Percentiles rank a stretch among this genome's conserved stretches.
phyloP scores from a whole-genome alignment of 2,888 invertebrate species.

The Odontomyia ornata region DNA sequence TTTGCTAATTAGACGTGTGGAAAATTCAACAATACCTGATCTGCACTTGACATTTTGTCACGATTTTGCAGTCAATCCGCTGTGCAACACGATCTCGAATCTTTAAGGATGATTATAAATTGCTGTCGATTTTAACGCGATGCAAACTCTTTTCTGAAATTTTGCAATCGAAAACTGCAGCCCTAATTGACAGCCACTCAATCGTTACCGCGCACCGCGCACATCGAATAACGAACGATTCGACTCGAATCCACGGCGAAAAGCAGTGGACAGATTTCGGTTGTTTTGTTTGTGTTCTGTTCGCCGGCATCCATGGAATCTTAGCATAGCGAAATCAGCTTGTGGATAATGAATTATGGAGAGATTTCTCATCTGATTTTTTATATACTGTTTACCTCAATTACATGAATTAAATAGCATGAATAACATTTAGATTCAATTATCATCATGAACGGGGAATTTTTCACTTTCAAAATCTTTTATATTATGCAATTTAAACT shows the following conservation, averaged over 20 bases:
- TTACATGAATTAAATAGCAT: no score
- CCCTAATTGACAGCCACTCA: constrained; percentile 14
- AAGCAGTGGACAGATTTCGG: background rate
- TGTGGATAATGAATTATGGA: no score
- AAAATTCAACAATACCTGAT: constrained; percentile 25
- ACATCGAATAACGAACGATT: background rate
- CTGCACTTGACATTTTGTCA: constrained; percentile 36
- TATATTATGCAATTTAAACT: no score
- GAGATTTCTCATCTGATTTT: no score
- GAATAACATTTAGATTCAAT: no score
- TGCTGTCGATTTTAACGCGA: background rate
- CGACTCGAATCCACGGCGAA: background rate
- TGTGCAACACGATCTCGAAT: background rate
- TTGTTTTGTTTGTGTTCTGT: constrained; percentile 12
- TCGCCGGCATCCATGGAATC: background rate
- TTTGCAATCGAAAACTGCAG: background rate
- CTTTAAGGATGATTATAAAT: background rate
- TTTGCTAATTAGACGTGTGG: background rate
- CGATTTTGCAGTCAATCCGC: background rate
- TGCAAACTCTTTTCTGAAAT: background rate
- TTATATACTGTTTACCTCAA: no score
- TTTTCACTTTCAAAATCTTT: no score
- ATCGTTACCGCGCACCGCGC: background rate
- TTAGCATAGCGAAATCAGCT: no score
- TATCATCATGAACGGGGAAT: no score